Percentiles rank a stretch among this genome's conserved stretches.
Conservation (phyloP, 2,888 invertebrate genomes). For the Automeris io region DNA sequence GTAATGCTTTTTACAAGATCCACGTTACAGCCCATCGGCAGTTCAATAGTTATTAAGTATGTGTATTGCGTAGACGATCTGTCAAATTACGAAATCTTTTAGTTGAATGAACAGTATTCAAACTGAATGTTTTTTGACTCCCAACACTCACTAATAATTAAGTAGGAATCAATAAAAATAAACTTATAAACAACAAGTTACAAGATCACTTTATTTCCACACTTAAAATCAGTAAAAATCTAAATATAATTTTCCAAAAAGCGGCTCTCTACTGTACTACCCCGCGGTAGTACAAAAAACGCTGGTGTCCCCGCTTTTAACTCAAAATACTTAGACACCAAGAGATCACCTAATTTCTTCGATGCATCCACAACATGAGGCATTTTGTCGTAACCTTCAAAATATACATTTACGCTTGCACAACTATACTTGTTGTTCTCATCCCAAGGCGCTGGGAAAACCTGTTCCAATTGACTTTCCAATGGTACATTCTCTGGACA, state of each 20-base stretch:
- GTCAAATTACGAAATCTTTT: no score
- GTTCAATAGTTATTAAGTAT: no score
- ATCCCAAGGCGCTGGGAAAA: conserved; percentile 88
- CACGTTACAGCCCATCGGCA: no score
- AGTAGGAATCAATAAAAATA: conserved; percentile 8
- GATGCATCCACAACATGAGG: conserved; percentile 76
- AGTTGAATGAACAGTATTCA: no score
- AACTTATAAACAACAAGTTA: background rate
- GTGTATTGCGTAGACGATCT: no score
- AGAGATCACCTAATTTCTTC: conserved; percentile 76
- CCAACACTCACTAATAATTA: no score
- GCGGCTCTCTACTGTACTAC: conserved; percentile 73
- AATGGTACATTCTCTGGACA: conserved; percentile 85
- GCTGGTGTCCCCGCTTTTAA: conserved; percentile 81
- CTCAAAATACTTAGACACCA: conserved; percentile 78
- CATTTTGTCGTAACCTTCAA: conserved; percentile 80
- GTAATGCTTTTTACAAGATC: no score
- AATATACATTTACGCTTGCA: conserved; percentile 82
- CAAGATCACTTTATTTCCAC: conserved; percentile 4
- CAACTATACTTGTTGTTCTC: conserved; percentile 78
- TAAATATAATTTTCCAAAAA: conserved; percentile 74
- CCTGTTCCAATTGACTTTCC: conserved; percentile 57
- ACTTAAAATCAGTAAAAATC: conserved; percentile 1
- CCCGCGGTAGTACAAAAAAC: conserved; percentile 78
- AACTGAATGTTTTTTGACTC: no score